A percentile compares a stretch with the other conserved stretches of the same genome.
Evolutionary conservation across 1,140 invertebrate species (phyloP).

Genomic region (Drosophila seguyi): DNA sequence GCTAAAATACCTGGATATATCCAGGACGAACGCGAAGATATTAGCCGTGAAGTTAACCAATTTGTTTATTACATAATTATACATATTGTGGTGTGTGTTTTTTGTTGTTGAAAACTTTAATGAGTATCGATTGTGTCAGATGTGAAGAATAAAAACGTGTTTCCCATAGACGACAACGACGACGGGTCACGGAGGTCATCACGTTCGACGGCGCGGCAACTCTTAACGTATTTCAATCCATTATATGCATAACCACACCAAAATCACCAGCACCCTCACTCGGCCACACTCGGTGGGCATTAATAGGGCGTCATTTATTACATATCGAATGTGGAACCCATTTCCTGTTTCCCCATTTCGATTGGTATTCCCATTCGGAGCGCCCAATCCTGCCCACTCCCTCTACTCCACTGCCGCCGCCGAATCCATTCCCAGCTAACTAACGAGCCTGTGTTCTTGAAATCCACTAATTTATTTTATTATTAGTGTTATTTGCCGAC

Average conservation of each 20-base stretch:
- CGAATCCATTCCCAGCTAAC: constrained; percentile 34
- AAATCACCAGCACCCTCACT: constrained; percentile 37
- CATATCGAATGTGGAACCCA: constrained; percentile 55
- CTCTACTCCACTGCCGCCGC: neutral
- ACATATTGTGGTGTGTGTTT: constrained; percentile 8
- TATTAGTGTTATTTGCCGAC: constrained; percentile 44
- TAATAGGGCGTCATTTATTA: constrained; percentile 67
- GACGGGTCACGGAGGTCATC: constrained; percentile 70
- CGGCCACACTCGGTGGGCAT: constrained; percentile 27
- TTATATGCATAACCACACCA: constrained; percentile 59
- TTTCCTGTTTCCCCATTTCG: constrained; percentile 3
- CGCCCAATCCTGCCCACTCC: neutral
- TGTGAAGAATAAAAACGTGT: constrained; percentile 54
- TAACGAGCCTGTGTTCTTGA: constrained; percentile 50
- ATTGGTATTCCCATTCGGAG: constrained; percentile 10
- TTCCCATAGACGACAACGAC: constrained; percentile 37
- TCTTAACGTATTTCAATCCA: constrained; percentile 67
- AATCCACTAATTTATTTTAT: constrained; percentile 52
- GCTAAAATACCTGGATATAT: neutral
- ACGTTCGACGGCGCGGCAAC: constrained; percentile 34
- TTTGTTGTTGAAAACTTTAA: constrained; percentile 76
- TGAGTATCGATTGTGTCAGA: constrained; percentile 77
- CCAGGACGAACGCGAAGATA: neutral
- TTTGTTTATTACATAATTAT: constrained; percentile 38
- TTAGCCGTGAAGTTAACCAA: neutral